Conservation (phyloP, 2,113 vertebrate genomes). For the Maccullochella peelii region DNA sequence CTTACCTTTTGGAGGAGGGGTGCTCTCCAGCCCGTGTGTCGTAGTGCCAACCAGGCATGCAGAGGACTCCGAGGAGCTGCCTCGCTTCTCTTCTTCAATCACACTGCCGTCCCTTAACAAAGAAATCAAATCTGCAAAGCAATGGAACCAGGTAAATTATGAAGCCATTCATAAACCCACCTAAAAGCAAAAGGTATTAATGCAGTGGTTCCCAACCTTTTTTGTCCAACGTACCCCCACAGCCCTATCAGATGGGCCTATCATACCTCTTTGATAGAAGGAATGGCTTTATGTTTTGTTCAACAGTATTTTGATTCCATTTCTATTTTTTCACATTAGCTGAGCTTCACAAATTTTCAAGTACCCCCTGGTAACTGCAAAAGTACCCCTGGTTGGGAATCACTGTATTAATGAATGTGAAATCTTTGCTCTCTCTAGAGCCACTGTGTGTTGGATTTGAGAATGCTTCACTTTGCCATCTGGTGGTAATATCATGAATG, state of each 20-base stretch:
- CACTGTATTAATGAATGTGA: not conserved
- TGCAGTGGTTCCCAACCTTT: too few relatives aligned
- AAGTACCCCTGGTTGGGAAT: too few relatives aligned
- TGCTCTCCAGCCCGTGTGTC: constrained; percentile 84
- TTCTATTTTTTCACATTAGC: too few relatives aligned
- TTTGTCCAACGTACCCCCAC: too few relatives aligned
- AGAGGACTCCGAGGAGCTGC: constrained; percentile 89
- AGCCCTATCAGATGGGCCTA: too few relatives aligned
- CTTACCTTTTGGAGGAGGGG: constrained; percentile 83
- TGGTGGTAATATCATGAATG: constrained; percentile 28
- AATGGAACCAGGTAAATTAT: not conserved
- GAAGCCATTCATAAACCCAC: not conserved
- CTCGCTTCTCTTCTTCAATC: constrained; percentile 85
- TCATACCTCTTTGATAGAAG: too few relatives aligned
- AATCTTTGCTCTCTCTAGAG: not conserved
- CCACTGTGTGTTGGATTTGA: not conserved
- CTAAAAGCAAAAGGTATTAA: not conserved
- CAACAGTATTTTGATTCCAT: too few relatives aligned
- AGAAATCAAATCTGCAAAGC: constrained; percentile 82
- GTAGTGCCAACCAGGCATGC: constrained; percentile 93
- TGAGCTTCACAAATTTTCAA: too few relatives aligned
- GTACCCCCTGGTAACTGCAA: too few relatives aligned
- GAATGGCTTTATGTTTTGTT: too few relatives aligned
- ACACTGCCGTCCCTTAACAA: constrained; percentile 81
- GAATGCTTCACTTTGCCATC: constrained; percentile 28